phyloP scores from a whole-genome alignment of 2,113 vertebrate species.

The Oryzias javanicus region DNA sequence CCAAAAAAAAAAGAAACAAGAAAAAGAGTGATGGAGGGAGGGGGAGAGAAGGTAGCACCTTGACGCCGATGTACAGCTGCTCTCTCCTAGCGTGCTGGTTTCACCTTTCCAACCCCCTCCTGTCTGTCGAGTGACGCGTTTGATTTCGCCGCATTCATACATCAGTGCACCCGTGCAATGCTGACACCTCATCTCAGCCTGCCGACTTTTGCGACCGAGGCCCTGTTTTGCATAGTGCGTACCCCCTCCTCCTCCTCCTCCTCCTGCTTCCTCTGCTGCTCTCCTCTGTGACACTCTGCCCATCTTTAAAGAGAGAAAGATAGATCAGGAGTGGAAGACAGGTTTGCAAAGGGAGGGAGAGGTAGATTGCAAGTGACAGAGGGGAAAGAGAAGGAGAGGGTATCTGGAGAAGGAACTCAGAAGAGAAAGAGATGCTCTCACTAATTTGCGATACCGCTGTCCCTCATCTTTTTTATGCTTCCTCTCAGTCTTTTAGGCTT shows the following conservation, averaged over 20 bases:
- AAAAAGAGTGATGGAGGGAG: slow-evolving; percentile 65
- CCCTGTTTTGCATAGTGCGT: slow-evolving; percentile 97
- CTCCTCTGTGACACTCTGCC: slow-evolving; percentile 83
- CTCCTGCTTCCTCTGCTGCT: slow-evolving; percentile 35
- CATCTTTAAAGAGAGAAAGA: slow-evolving; percentile 87
- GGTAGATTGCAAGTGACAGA: slow-evolving; percentile 58
- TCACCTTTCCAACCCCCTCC: slow-evolving; percentile 92
- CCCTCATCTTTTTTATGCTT: slow-evolving; percentile 53
- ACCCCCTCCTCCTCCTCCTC: slow-evolving; percentile 21
- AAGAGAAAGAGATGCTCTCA: slow-evolving; percentile 38
- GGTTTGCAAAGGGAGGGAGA: slow-evolving; percentile 28
- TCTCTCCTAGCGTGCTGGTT: slow-evolving; percentile 88
- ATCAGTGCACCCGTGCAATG: slow-evolving; percentile 98
- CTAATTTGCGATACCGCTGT: slow-evolving; percentile 61
- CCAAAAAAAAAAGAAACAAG: slow-evolving; percentile 33
- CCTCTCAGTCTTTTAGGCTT: slow-evolving; percentile 38
- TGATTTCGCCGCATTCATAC: slow-evolving; percentile 98
- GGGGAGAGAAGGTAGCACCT: slow-evolving; percentile 85
- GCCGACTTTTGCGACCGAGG: slow-evolving; percentile 98
- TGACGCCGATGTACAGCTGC: slow-evolving; percentile 98
- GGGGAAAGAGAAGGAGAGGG: slow-evolving; percentile 36
- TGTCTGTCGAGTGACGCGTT: slow-evolving; percentile 97
- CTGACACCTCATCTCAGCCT: slow-evolving; percentile 99
- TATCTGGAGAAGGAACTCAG: slow-evolving; percentile 45
- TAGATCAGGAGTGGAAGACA: slow-evolving; percentile 57